Percentiles rank a stretch among this genome's conserved stretches.
These are phyloP conservation scores for Chaetodon trifasciatus DNA, from an alignment of 2,797 vertebrate species.

Conservation along the genomic window DNA sequence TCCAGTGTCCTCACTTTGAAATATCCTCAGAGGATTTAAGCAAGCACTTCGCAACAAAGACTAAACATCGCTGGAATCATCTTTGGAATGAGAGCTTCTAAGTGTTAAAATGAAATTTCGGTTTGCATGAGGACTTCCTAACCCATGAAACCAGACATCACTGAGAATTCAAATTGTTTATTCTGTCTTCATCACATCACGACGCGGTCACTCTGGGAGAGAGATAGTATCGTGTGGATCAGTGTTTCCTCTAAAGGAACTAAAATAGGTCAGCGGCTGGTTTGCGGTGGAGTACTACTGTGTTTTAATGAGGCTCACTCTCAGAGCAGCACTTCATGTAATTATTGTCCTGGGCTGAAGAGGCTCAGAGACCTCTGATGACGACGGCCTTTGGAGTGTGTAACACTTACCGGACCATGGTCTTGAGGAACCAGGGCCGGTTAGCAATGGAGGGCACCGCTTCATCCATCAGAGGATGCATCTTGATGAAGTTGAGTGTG, in stretches of 20 bases:
- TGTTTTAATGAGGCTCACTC: constrained; percentile 73
- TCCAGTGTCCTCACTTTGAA: constrained; percentile 42
- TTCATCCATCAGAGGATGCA: constrained; percentile 98
- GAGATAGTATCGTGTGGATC: constrained; percentile 43
- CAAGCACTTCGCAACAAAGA: constrained; percentile 40
- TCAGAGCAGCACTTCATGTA: constrained; percentile 72
- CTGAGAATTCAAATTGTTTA: constrained; percentile 26
- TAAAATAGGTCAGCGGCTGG: constrained; percentile 71
- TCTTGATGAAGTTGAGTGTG: constrained; percentile 99
- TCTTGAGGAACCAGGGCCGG: constrained; percentile 97
- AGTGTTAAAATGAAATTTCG: constrained; percentile 16
- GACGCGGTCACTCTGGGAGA: constrained; percentile 25
- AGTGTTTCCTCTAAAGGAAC: constrained; percentile 42
- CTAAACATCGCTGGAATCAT: constrained; percentile 24
- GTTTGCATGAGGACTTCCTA: constrained; percentile 5
- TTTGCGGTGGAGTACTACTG: constrained; percentile 57
- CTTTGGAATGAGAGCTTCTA: constrained; percentile 9
- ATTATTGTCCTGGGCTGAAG: constrained; percentile 65
- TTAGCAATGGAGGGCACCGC: constrained; percentile 95
- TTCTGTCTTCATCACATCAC: constrained; percentile 33
- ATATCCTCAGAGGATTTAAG: constrained; percentile 45
- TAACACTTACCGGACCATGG: constrained; percentile 95
- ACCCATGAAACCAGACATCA: constrained; percentile 21
- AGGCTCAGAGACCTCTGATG: constrained; percentile 51
- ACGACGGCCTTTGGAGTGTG: constrained; percentile 43